Conservation (phyloP, 1,140 invertebrate species). For the Drosophila paulistorum region DNA sequence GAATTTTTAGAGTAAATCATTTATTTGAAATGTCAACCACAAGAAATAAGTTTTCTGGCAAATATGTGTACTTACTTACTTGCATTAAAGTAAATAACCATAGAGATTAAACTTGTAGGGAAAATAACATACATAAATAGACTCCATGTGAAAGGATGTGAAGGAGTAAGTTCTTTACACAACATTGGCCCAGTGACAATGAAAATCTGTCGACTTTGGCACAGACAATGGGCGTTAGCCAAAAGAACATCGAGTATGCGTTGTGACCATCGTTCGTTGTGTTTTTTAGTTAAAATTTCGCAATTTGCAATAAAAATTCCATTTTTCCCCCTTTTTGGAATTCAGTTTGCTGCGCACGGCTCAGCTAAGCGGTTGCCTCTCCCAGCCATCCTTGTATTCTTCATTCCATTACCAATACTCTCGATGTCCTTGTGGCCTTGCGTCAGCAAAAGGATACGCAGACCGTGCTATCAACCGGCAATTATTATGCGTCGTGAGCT, state of each 20-base stretch:
- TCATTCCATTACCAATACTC: slow-evolving; percentile 9
- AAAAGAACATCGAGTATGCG: slow-evolving; percentile 19
- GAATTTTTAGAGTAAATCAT: slow-evolving; percentile 22
- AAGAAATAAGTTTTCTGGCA: background rate
- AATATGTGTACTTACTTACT: no score
- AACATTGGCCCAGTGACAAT: slow-evolving; percentile 63
- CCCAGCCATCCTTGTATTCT: slow-evolving; percentile 16
- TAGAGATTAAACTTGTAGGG: background rate
- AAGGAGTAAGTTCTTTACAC: slow-evolving; percentile 36
- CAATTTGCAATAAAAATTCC: slow-evolving; percentile 82
- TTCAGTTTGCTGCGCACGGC: slow-evolving; percentile 52
- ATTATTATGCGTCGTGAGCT: slow-evolving; percentile 70
- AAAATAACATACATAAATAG: background rate
- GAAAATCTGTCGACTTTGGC: slow-evolving; percentile 58
- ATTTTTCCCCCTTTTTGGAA: slow-evolving; percentile 74
- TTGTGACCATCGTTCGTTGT: slow-evolving; percentile 34
- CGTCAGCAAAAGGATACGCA: slow-evolving; percentile 54
- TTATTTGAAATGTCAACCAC: slow-evolving; percentile 6
- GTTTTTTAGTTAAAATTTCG: slow-evolving; percentile 77
- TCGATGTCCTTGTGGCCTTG: slow-evolving; percentile 49
- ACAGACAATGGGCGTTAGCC: slow-evolving; percentile 34
- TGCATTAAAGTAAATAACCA: background rate
- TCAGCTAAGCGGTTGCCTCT: slow-evolving; percentile 25
- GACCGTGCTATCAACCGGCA: slow-evolving; percentile 64
- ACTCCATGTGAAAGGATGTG: background rate